These are phyloP conservation scores for Paramisgurnus dabryanus DNA, from an alignment of 2,113 vertebrate genomes.

Conservation along the genomic window DNA sequence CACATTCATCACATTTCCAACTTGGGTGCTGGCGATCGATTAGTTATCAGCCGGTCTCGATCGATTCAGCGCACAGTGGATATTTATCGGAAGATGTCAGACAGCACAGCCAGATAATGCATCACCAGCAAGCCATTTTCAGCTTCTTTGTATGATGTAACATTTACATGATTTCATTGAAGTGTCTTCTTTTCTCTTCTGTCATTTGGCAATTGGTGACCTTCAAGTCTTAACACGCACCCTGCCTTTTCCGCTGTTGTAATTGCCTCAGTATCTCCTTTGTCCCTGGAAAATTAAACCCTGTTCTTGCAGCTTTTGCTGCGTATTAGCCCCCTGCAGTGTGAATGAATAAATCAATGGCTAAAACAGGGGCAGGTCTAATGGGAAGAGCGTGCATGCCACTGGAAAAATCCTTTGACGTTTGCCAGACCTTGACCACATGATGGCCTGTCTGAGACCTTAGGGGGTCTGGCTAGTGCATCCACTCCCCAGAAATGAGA, in stretches of 20 bases:
- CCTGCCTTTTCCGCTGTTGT: constrained; percentile 30
- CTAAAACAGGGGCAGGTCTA: constrained; percentile 39
- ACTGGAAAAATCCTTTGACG: constrained; percentile 22
- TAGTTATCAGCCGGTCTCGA: constrained; percentile 28
- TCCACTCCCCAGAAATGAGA: constrained; percentile 30
- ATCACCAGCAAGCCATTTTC: background rate
- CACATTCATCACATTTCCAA: constrained; percentile 35
- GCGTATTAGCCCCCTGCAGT: constrained; percentile 55
- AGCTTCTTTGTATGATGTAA: constrained; percentile 13
- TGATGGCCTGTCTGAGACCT: background rate
- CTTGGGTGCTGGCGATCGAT: constrained; percentile 12
- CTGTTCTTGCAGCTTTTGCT: constrained; percentile 42
- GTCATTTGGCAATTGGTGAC: constrained; percentile 31
- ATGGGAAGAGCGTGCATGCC: constrained; percentile 48
- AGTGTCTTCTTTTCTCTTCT: background rate
- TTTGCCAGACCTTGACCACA: constrained; percentile 23
- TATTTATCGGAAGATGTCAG: constrained; percentile 28
- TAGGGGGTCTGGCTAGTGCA: constrained; percentile 7
- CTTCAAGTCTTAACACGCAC: constrained; percentile 17
- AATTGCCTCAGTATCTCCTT: constrained; percentile 42
- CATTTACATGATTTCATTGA: constrained; percentile 27
- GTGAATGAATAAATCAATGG: constrained; percentile 57
- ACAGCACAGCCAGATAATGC: background rate
- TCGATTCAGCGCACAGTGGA: constrained; percentile 31
- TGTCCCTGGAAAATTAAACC: constrained; percentile 50